Conservation (phyloP, 2,113 vertebrate species). For the Phalacrocorax pelagicus region DNA sequence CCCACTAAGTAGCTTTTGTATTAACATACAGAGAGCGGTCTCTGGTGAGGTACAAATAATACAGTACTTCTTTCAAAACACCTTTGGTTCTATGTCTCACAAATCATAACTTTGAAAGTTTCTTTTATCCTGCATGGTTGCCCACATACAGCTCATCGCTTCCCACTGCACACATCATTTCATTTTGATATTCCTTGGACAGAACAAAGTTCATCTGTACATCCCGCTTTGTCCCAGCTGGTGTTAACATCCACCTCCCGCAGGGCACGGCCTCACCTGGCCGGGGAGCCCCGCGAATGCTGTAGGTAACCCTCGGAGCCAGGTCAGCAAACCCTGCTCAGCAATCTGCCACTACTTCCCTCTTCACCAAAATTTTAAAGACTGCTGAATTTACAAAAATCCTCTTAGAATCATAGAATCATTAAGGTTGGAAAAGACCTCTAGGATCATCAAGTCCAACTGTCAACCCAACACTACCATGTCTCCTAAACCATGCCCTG, state of each 20-base stretch:
- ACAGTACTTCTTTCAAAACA: not conserved
- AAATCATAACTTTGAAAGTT: not conserved
- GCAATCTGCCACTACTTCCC: not conserved
- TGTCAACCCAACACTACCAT: too few species aligned
- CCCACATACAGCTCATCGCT: not conserved
- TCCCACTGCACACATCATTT: not conserved
- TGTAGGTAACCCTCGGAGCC: too few species aligned
- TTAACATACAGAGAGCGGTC: accelerated
- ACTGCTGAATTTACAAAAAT: not conserved
- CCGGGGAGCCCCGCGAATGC: not conserved
- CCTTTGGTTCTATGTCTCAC: not conserved
- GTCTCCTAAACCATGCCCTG: too few species aligned
- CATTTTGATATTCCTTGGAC: not conserved
- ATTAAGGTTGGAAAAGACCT: too few species aligned
- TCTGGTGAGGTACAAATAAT: not conserved
- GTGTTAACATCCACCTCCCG: not conserved
- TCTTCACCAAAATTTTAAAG: not conserved
- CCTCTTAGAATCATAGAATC: not conserved
- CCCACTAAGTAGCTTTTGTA: accelerated
- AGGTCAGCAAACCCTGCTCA: too few species aligned
- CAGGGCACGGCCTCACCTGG: not conserved
- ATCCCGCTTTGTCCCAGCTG: accelerated
- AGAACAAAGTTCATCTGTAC: not conserved
- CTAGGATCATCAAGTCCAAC: too few species aligned
- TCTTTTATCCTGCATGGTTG: not conserved